Evolutionary conservation across 2,888 invertebrate genomes (phyloP).

Genomic region (Acronicta aceris): DNA sequence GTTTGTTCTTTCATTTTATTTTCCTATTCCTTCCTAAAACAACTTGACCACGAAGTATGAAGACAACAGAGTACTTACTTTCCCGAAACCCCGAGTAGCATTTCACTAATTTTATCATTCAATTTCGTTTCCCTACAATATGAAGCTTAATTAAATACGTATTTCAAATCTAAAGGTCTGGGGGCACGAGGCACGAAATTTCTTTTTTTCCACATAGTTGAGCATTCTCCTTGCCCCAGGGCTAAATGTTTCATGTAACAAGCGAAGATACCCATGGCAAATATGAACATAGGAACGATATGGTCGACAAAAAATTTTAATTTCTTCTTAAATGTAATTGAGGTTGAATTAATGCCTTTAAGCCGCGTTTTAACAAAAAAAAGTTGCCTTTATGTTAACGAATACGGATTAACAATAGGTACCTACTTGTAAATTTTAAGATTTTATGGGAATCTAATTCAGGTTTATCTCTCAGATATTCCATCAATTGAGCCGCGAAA

Average conservation of each 20-base stretch:
- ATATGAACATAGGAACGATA: conserved; percentile 53
- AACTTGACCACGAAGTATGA: conserved; percentile 13
- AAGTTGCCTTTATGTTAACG: too few species aligned
- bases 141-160: conserved; percentile 81
- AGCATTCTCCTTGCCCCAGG: conserved; percentile 69
- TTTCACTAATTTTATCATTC: conserved; percentile 65
- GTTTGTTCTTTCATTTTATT: conserved; percentile 5
- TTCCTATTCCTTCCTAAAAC: conserved; percentile 18
- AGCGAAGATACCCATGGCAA: conserved; percentile 58
- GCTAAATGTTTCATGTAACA: conserved; percentile 73
- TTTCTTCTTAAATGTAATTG: conserved; percentile 40
- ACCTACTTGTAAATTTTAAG: too few species aligned
- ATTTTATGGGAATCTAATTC: too few species aligned
- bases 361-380: neutral
- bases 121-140: conserved; percentile 67
- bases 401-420: too few species aligned
- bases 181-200: conserved; percentile 65
- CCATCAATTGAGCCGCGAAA: too few species aligned
- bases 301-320: conserved; percentile 58
- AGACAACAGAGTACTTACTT: conserved; percentile 10
- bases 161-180: conserved; percentile 74
- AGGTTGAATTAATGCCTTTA: conserved; percentile 47
- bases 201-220: conserved; percentile 80
- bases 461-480: too few species aligned
- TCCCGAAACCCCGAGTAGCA: conserved; percentile 51